These are phyloP conservation scores for Epicampocera succincta DNA, from an alignment of 2,888 invertebrate genomes.

Conservation along the genomic window DNA sequence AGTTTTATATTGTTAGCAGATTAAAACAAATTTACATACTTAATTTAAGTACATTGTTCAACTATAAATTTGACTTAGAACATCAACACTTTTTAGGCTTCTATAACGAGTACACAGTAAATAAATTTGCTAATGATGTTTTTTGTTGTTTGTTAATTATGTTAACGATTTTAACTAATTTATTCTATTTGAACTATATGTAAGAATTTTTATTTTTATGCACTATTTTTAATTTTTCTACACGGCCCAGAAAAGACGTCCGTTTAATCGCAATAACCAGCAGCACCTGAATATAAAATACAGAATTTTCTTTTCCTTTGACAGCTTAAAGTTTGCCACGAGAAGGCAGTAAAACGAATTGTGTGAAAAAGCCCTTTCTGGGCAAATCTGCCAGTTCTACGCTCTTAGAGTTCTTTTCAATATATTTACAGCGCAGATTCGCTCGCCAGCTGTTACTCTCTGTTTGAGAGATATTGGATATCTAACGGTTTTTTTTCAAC, in stretches of 20 bases:
- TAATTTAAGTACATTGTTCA: constrained; percentile 24
- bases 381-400: constrained; percentile 17
- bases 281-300: constrained; percentile 78
- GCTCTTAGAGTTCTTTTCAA: constrained; percentile 45
- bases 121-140: constrained; percentile 8
- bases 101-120: constrained; percentile 45
- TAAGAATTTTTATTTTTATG: constrained; percentile 29
- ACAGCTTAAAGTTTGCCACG: constrained; percentile 16
- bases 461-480: constrained; percentile 26
- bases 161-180: constrained; percentile 9
- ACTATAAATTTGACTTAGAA: constrained; percentile 57
- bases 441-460: constrained; percentile 48
- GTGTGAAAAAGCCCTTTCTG: constrained; percentile 34
- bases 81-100: constrained; percentile 67
- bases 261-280: constrained; percentile 76
- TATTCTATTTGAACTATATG: constrained; percentile 18
- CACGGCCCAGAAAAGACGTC: constrained; percentile 73
- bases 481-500: constrained; percentile 60
- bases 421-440: constrained; percentile 52
- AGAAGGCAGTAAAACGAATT: constrained; percentile 18
- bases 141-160: constrained; percentile 5
- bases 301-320: constrained; percentile 70
- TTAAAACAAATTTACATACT: constrained; percentile 15
- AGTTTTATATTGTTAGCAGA: neutral
- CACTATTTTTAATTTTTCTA: constrained; percentile 26